Percentiles rank a stretch among this genome's conserved stretches.
phyloP scores from a whole-genome alignment of 2,888 invertebrate genomes.

The Cheilosia soror region DNA sequence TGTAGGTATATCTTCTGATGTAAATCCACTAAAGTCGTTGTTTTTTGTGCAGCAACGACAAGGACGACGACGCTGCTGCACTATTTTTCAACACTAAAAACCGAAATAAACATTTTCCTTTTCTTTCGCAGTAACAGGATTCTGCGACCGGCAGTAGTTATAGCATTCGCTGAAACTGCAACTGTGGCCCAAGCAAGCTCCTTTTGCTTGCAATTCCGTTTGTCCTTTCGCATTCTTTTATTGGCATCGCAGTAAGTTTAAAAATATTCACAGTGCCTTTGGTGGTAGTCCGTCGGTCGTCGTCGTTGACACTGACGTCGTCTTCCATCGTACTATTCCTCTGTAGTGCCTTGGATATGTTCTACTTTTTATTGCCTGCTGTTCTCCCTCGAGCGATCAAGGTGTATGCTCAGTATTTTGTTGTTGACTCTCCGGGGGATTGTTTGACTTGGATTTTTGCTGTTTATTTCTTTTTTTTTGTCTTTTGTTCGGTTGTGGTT shows the following conservation, averaged over 20 bases:
- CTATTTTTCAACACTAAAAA: slow-evolving; percentile 59
- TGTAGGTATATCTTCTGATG: slow-evolving; percentile 55
- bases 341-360: slow-evolving; percentile 21
- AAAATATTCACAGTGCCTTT: slow-evolving; percentile 38
- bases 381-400: slow-evolving; percentile 24
- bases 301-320: slow-evolving; percentile 29
- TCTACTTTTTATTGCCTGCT: slow-evolving; percentile 52
- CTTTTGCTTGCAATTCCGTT: slow-evolving; percentile 61
- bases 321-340: slow-evolving; percentile 30
- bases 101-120: slow-evolving; percentile 63
- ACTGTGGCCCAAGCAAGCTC: slow-evolving; percentile 3
- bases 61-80: background rate
- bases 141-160: slow-evolving; percentile 26
- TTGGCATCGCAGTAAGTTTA: slow-evolving; percentile 16
- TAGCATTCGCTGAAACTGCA: background rate
- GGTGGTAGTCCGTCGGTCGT: slow-evolving; percentile 47
- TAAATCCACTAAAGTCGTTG: slow-evolving; percentile 4
- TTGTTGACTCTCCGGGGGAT: slow-evolving; percentile 63
- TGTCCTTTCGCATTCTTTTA: slow-evolving; percentile 50
- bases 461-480: background rate
- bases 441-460: slow-evolving; percentile 52
- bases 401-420: slow-evolving; percentile 60
- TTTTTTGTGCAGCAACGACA: slow-evolving; percentile 3
- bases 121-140: slow-evolving; percentile 39
- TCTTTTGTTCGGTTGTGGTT: slow-evolving; percentile 26